These are phyloP conservation scores for Tor tambroides DNA, from an alignment of 2,113 vertebrate species.

Conservation along the genomic window DNA sequence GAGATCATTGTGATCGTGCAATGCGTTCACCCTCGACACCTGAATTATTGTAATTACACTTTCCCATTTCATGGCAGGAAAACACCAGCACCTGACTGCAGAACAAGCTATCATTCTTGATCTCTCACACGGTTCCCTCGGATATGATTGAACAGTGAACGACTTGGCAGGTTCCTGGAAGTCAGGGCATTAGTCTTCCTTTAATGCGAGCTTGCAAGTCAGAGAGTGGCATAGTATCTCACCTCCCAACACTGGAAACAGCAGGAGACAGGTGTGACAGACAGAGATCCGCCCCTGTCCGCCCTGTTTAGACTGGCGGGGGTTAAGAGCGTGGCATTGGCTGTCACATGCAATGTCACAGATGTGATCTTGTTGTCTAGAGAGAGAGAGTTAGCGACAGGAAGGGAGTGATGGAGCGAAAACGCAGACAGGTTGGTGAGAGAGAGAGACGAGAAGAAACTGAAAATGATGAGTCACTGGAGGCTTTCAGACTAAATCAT, in stretches of 20 bases:
- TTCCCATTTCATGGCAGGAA: slow-evolving; percentile 11
- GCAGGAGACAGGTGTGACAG: slow-evolving; percentile 43
- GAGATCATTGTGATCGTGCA: not conserved
- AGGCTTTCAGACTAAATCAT: slow-evolving; percentile 28
- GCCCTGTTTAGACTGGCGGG: not conserved
- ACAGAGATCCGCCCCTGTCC: slow-evolving; percentile 18
- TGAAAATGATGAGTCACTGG: slow-evolving; percentile 31
- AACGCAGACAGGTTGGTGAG: not conserved
- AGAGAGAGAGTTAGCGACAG: not conserved
- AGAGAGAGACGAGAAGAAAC: not conserved
- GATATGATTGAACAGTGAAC: not conserved
- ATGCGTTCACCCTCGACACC: not conserved
- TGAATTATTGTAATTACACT: slow-evolving; percentile 27
- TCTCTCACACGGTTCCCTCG: not conserved
- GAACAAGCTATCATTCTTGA: not conserved
- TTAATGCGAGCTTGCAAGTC: not conserved
- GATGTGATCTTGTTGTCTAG: not conserved
- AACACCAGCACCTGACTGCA: not conserved
- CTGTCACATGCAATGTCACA: slow-evolving; percentile 37
- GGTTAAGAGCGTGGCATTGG: slow-evolving; percentile 14
- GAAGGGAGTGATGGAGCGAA: slow-evolving; percentile 13
- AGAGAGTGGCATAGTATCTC: not conserved
- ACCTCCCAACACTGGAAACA: slow-evolving; percentile 1
- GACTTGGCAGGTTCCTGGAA: slow-evolving; percentile 20
- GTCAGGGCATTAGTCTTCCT: slow-evolving; percentile 21